Evolutionary conservation across 2,797 vertebrate genomes (phyloP).

Genomic region (Melanotaenia maccullochi): DNA sequence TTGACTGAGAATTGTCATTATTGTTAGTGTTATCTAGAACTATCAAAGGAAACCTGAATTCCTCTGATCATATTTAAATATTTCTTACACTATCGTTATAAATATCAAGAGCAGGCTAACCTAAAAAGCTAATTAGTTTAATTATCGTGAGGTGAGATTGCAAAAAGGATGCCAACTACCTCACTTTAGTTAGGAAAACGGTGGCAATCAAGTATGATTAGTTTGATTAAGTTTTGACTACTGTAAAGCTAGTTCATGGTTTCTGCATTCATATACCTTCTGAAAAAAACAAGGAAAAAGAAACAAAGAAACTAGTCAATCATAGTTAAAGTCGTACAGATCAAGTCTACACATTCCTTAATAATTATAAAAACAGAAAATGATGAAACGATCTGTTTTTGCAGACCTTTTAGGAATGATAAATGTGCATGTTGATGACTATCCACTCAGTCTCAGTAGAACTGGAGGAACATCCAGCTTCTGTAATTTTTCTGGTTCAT

Average conservation of each 20-base stretch:
- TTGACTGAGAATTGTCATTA: constrained; percentile 26
- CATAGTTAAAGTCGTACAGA: neutral
- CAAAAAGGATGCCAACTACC: too few relatives aligned
- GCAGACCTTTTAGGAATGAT: neutral
- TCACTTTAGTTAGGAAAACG: too few relatives aligned
- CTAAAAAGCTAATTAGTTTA: too few relatives aligned
- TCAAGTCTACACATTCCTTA: neutral
- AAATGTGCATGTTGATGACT: neutral
- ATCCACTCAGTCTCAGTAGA: neutral
- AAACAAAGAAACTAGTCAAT: neutral
- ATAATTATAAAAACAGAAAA: neutral
- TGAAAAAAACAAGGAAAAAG: too few relatives aligned
- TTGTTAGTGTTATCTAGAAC: constrained; percentile 35
- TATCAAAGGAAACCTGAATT: constrained; percentile 3
- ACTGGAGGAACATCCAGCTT: neutral
- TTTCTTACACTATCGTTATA: neutral
- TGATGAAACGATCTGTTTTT: neutral
- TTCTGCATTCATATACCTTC: too few relatives aligned
- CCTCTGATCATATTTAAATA: neutral
- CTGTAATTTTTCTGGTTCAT: neutral
- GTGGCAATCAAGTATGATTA: neutral
- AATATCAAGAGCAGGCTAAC: too few relatives aligned
- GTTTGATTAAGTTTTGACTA: neutral
- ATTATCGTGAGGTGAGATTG: too few relatives aligned
- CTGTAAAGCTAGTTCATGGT: too few relatives aligned